Base-by-base conservation (phyloP, 2,888 invertebrate genomes). In the Seira sanloemensis region DNA sequence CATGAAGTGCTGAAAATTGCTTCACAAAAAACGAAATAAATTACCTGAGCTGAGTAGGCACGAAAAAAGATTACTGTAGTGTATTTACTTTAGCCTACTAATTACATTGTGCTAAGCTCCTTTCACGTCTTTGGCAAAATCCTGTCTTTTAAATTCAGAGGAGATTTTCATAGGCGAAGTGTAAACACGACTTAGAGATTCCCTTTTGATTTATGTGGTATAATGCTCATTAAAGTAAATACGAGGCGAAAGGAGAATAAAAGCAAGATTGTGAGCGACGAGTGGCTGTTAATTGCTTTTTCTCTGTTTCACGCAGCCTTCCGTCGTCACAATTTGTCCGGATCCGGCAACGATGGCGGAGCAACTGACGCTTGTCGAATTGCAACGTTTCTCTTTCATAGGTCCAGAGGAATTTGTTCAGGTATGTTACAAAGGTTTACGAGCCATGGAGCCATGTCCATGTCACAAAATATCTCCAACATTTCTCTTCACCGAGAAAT, bases 351-450 rank as follows among this genome's bases (percentile, higher is more conserved):
- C 95, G 78, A 92, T 98, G 89, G 98, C 98, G 0, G 97, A 97
- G 91, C 98, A 98, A 92, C 92, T 98, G 90, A 98, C 98, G 1
- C 96, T 97, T 90, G 95, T 98, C 83, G 98, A 99, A 91, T 92
- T 98, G 90, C 97, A 98, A 91, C 93, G 97, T 90, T 93, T 99
- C 73, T 97, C 97, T 37, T 97, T 97, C 92, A 97, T 99, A 90
- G 98, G 98, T 0, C 97, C 98, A 0, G 98, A 98, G 91, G 98
- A 99, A 92, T 98, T 98, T 92, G 97, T 99, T 1, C 97, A 98
- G 91, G 89, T 89, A 83, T 78, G 72, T 78, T 25, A 12, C 12
- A 19, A 72, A 25, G n/a, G n/a, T n/a, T n/a, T n/a, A n/a, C n/a
- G n/a, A n/a, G n/a, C n/a, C n/a, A n/a, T n/a, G n/a, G n/a, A n/a